Evolutionary conservation across 1,140 invertebrate species (phyloP).

Genomic region (Solenopsis fugax): DNA sequence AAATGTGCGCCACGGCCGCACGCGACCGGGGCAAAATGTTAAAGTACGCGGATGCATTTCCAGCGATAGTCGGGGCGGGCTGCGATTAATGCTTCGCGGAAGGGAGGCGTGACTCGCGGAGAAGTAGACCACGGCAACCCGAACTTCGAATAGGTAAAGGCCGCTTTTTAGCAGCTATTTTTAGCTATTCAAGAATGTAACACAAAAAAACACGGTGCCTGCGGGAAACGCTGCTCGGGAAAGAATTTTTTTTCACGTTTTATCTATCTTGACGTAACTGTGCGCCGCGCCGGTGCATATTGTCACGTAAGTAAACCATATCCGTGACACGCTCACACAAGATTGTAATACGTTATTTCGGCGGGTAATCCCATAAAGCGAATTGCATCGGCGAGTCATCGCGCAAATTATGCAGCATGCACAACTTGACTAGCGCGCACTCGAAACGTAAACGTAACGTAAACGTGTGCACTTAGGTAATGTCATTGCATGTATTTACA

Average conservation of each 20-base stretch:
- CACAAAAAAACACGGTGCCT: not conserved
- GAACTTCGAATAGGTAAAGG: conserved; percentile 56
- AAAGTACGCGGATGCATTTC: conserved; percentile 57
- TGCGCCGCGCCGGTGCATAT: not conserved
- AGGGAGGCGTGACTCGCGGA: conserved; percentile 22
- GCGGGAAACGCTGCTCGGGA: not conserved
- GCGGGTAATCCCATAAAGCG: conserved; percentile 5
- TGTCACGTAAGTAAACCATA: not conserved
- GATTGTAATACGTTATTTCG: conserved; percentile 11
- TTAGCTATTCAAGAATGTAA: not conserved
- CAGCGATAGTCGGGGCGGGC: conserved; percentile 51
- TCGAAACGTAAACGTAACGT: conserved; percentile 49
- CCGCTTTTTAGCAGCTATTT: conserved; percentile 40
- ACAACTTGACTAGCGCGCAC: conserved; percentile 45
- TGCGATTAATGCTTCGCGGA: conserved; percentile 67
- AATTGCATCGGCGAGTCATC: not conserved
- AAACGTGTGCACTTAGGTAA: conserved; percentile 59
- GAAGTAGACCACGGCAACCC: conserved; percentile 46
- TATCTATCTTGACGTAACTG: too few species aligned
- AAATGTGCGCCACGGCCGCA: conserved; percentile 43
- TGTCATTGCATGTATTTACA: conserved; percentile 59
- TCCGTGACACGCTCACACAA: not conserved
- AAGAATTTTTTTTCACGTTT: not conserved
- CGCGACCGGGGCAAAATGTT: conserved; percentile 53
- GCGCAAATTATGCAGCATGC: conserved; percentile 38